Evolutionary conservation across 2,888 invertebrate species (phyloP).

Genomic region (Chaetoderma sp.): DNA sequence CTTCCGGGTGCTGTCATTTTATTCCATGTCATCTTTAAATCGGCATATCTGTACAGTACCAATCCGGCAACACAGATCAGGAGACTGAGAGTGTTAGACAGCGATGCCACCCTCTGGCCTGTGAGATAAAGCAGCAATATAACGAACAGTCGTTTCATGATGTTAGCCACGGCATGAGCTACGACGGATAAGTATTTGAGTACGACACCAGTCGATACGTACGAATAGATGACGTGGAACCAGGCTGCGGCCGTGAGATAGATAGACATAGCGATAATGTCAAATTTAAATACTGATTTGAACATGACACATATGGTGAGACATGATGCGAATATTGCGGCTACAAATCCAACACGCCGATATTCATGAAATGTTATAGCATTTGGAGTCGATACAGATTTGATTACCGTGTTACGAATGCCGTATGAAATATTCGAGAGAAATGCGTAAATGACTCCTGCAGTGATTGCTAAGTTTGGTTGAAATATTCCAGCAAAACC

Average conservation of each 20-base stretch:
- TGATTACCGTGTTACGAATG: constrained; percentile 38
- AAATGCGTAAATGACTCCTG: constrained; percentile 36
- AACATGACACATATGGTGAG: not conserved
- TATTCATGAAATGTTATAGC: too few species aligned
- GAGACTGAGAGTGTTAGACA: constrained; percentile 25
- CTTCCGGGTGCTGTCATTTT: too few species aligned
- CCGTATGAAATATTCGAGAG: constrained; percentile 40
- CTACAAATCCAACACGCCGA: too few species aligned
- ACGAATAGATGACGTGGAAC: constrained; percentile 42
- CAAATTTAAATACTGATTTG: too few species aligned
- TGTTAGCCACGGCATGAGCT: constrained; percentile 41
- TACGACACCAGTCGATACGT: constrained; percentile 36
- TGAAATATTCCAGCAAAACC: constrained; percentile 32
- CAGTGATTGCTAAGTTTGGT: constrained; percentile 5
- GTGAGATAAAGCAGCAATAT: constrained; percentile 32
- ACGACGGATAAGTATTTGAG: constrained; percentile 37
- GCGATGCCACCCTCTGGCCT: constrained; percentile 25
- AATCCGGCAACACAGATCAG: constrained; percentile 12
- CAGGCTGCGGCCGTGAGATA: constrained; percentile 25
- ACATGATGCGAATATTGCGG: not conserved
- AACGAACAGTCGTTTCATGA: constrained; percentile 39
- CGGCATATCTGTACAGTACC: not conserved
- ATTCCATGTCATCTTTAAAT: too few species aligned
- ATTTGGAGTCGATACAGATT: constrained; percentile 11
- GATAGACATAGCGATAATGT: too few species aligned